These are phyloP conservation scores for Lethocerus indicus DNA, from an alignment of 1,140 invertebrate species.

Conservation along the genomic window DNA sequence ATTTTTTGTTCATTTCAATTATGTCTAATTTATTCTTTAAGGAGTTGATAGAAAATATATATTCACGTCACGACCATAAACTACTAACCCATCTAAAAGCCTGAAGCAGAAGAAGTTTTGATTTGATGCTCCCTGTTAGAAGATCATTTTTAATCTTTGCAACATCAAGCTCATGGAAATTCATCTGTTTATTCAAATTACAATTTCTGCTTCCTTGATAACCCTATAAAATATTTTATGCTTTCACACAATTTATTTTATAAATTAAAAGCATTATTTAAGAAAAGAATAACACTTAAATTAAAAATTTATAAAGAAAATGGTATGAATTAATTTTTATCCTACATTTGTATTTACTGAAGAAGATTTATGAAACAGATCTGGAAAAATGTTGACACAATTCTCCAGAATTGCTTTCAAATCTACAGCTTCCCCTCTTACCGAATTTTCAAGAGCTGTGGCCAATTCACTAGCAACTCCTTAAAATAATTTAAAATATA, in stretches of 20 bases:
- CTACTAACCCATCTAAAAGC: constrained; percentile 40
- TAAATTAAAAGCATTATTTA: too few species aligned
- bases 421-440: constrained; percentile 35
- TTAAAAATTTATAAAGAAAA: too few species aligned
- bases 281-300: too few species aligned
- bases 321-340: too few species aligned
- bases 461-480: constrained; percentile 37
- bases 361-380: constrained; percentile 23
- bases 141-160: constrained; percentile 39
- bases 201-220: neutral
- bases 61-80: too few species aligned
- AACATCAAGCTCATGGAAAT: constrained; percentile 26
- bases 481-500: constrained; percentile 9
- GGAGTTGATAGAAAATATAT: too few species aligned
- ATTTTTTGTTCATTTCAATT: neutral
- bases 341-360: too few species aligned
- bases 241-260: too few species aligned
- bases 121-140: constrained; percentile 25
- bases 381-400: constrained; percentile 30
- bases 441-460: constrained; percentile 34
- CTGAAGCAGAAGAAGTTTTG: constrained; percentile 39
- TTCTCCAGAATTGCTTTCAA: constrained; percentile 28
- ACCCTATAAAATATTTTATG: constrained; percentile 7
- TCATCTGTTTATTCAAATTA: neutral
- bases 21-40: too few species aligned